Conservation (phyloP, 2,797 vertebrate genomes). For the Sebastes flavidus region DNA sequence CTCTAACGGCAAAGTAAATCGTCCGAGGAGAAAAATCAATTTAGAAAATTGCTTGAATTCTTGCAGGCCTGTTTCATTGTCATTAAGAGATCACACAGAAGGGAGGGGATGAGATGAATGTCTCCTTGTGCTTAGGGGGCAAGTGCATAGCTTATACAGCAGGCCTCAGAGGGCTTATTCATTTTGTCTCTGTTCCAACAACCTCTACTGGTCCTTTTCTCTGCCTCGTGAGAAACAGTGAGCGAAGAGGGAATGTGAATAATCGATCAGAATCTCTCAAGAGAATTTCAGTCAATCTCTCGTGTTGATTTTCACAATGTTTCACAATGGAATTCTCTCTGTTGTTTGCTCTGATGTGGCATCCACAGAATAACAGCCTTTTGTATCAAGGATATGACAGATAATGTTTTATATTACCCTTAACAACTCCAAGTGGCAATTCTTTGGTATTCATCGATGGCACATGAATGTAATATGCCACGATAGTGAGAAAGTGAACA, state of each 20-base stretch:
- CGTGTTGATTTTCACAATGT: not conserved
- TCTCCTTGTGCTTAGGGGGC: slow-evolving; percentile 53
- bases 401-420: slow-evolving; percentile 2
- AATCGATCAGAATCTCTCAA: slow-evolving; percentile 30
- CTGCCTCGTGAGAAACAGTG: slow-evolving; percentile 1
- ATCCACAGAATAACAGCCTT: not conserved
- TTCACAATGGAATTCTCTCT: slow-evolving; percentile 1
- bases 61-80: slow-evolving; percentile 74
- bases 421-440: not conserved
- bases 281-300: slow-evolving; percentile 21
- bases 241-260: slow-evolving; percentile 4
- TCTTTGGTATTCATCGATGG: slow-evolving; percentile 3
- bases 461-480: not conserved
- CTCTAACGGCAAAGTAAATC: slow-evolving; percentile 75
- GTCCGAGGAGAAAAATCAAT: slow-evolving; percentile 81
- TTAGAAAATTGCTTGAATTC: slow-evolving; percentile 83
- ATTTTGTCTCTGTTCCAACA: slow-evolving; percentile 43
- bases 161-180: slow-evolving; percentile 55
- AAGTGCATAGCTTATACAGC: slow-evolving; percentile 41
- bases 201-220: slow-evolving; percentile 17
- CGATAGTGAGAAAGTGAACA: slow-evolving; percentile 25
- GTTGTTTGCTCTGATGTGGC: not conserved
- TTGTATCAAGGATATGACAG: not conserved
- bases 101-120: slow-evolving; percentile 56
- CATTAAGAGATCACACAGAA: slow-evolving; percentile 75